Base-by-base conservation (phyloP, 2,797 vertebrate species). In the Periophthalmus magnuspinnatus region DNA sequence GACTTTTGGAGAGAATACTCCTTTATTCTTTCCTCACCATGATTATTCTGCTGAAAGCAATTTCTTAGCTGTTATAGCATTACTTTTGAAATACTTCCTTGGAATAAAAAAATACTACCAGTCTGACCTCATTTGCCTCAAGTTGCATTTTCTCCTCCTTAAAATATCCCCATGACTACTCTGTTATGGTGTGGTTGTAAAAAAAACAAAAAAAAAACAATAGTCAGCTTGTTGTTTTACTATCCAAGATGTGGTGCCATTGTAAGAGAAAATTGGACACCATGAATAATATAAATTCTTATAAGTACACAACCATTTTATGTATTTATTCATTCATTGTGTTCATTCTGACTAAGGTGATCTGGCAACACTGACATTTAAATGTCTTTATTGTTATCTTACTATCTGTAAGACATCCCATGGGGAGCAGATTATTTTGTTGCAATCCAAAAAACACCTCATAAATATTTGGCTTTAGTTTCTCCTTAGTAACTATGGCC, bases 1-100 rank as follows among this genome's bases (percentile, higher is more conserved):
- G 32, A 63, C 19, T 70, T 78, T 81, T 66, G 2, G 68, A 72
- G 77, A n/a, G 41, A 73, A 16, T 17, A 48, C 60, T 59, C 65
- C 2, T 66, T 34, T 48, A 55, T 52, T 71, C 74, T 78, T 67
- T 60, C 57, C 36, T 8, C 54, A 72, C 74, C 17, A 1, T 57
- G 72, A 68, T 75, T 69, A 58, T 55, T 68, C 14, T 54, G 17
- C 41, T 60, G 10, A 73, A 61, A 52, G n/a, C 17, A n/a, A 19
- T 9, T 17, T 34, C 0, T 34, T 16, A 21, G 10, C 13, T 56
- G 55, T 56, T 56, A 55, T 2, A 9, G 21, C 4, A 48, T 56
- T 14, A 24, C 54, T 2, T 56, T 56, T 56, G 21, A 56, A 56
- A 16, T 28, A 4, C 55, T 7, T 16, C 22, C 21, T 14, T 56